Evolutionary conservation across 2,888 invertebrate genomes (phyloP), one percentile per base, ranked within the genome.

Genomic region (Ctena decussata): DNA sequence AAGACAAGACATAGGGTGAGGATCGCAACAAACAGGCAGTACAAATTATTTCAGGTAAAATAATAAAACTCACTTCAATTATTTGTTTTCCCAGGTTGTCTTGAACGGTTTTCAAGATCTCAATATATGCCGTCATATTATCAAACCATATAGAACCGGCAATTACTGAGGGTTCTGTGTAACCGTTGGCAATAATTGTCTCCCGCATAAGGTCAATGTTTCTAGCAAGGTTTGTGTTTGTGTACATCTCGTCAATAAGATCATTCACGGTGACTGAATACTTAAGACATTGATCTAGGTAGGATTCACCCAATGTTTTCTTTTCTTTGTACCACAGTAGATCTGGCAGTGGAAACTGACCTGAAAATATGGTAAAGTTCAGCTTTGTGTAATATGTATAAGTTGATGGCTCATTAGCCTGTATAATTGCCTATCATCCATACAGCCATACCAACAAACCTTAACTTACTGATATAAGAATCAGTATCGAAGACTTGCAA

Each of bases 101-200:
- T 39, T 92, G 90, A 21, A 91, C 75, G 32, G 37, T 81, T 80
- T 92, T 91, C 27, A 92, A 46, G 18, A 92, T 90, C 72, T 93
- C 87, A 46, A 92, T 92, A 79, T 90, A 93, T 18, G 80, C 46
- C 18, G 93, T 93, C 93, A 93, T 92, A 78, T 92, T 93, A 46
- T 82, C 84, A 79, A 92, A 92, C 93, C 93, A 93, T n/a, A 85
- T 46, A 0, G 89, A 71, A 0, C 92, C 93, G n/a, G 82, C 78
- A 2, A 85, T 18, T 0, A 92, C 91, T 0, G 91, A 91, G 0
- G 86, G 70, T 11, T 32, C 15, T 0, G 75, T 24, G 0, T 37
- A 11, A 0, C 53, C 53, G 74, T 91, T 91, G 12, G 49, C 39
- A 15, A 85, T n/a, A 21, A 93, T 93, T 30, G 80, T 57, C 0